Conservation (phyloP, 2,797 vertebrate species). For the Podarcis lilfordi region DNA sequence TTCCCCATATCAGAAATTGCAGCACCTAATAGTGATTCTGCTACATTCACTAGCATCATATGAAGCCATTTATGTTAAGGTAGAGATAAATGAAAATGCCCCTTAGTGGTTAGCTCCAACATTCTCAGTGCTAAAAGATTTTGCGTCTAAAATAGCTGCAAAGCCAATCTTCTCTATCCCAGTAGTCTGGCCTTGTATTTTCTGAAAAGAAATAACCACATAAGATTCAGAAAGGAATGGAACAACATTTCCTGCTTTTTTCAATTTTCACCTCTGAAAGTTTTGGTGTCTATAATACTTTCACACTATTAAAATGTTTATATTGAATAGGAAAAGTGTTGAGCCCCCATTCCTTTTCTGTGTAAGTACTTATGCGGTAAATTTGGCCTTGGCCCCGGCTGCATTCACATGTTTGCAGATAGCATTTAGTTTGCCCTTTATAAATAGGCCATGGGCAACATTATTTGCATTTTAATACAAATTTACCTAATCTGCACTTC, state of each 20-base stretch:
- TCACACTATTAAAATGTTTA: background rate
- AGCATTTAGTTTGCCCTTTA: slow-evolving; percentile 5
- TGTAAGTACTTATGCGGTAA: background rate
- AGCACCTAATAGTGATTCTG: background rate
- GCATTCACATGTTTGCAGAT: background rate
- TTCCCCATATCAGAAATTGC: background rate
- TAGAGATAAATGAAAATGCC: background rate
- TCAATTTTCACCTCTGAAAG: background rate
- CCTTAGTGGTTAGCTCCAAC: background rate
- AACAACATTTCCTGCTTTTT: background rate
- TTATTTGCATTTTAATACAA: background rate
- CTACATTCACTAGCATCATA: background rate
- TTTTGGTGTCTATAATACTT: background rate
- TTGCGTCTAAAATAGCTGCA: background rate
- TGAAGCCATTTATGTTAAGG: background rate
- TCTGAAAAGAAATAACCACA: background rate
- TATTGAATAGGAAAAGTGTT: background rate
- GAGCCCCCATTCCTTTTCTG: background rate
- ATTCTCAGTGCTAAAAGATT: background rate
- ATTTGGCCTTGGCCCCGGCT: background rate
- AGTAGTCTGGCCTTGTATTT: background rate
- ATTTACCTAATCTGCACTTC: background rate
- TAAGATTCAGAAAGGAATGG: background rate
- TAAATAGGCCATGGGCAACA: too few species aligned
- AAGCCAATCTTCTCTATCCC: background rate